Conservation (phyloP, 37 sponge, comb jelly and placozoan genomes). For the Cliona cf. orientalis region DNA sequence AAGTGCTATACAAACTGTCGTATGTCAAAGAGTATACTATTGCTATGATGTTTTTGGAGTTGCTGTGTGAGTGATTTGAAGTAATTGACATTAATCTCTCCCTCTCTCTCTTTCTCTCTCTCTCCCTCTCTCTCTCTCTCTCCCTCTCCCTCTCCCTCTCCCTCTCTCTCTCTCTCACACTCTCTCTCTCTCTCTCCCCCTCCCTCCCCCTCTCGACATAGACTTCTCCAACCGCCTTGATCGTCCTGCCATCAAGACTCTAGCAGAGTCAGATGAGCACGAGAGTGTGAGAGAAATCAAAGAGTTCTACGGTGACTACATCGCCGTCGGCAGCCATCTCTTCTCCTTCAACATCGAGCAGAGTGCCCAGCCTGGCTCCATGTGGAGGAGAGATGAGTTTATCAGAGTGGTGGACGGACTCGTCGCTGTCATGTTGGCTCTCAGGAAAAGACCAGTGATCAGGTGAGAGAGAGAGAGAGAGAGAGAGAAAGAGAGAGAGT, state of each 20-base stretch:
- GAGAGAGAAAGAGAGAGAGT: neutral
- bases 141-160: conserved; percentile 1
- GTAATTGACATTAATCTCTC: too few species aligned
- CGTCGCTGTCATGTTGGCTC: conserved; percentile 81
- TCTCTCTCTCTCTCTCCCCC: neutral
- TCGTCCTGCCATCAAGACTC: conserved; percentile 47
- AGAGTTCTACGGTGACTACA: conserved; percentile 87
- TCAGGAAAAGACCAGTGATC: conserved; percentile 92
- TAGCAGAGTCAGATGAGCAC: conserved; percentile 93
- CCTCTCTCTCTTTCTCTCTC: conserved; percentile 6
- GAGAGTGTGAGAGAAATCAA: conserved; percentile 95
- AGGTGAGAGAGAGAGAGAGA: conserved; percentile 44
- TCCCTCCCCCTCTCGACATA: neutral
- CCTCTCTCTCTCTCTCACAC: too few species aligned
- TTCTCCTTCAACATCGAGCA: conserved; percentile 76
- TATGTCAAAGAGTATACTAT: too few species aligned
- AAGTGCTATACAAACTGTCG: too few species aligned
- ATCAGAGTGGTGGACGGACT: conserved; percentile 67
- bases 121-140: conserved; percentile 22
- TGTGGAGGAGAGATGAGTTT: conserved; percentile 65
- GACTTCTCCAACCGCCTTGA: conserved; percentile 78
- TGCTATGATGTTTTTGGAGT: too few species aligned
- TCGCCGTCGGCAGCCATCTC: conserved; percentile 81
- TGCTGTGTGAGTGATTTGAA: too few species aligned
- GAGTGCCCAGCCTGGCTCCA: conserved; percentile 5